Conservation (phyloP, 2,797 vertebrate genomes). For the Geotria australis region DNA sequence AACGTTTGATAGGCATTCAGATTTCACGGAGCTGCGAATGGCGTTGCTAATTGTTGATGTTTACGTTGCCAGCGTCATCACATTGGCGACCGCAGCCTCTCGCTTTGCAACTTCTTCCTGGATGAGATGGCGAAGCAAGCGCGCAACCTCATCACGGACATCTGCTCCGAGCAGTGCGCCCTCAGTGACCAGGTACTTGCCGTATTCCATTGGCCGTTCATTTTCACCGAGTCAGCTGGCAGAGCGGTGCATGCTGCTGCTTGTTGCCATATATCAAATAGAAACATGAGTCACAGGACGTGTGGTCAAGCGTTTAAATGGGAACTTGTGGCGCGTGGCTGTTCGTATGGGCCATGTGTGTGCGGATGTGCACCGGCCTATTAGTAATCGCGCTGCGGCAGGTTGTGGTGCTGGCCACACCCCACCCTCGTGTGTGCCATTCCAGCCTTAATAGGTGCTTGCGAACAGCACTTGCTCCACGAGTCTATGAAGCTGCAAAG, state of each 20-base stretch:
- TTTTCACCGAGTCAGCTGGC: no score
- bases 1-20: not conserved
- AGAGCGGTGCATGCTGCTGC: no score
- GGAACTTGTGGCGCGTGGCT: no score
- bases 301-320: no score
- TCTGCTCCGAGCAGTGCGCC: constrained; percentile 52
- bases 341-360: no score
- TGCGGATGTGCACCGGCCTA: no score
- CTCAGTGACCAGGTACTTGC: constrained; percentile 41
- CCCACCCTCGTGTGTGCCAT: constrained; percentile 1
- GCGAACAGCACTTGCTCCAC: not conserved
- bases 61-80: constrained; percentile 13
- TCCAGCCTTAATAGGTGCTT: not conserved
- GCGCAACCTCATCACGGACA: constrained; percentile 27
- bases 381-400: no score
- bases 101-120: constrained; percentile 38
- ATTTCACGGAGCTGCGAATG: no score
- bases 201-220: no score
- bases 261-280: no score
- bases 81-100: constrained; percentile 25
- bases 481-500: not conserved
- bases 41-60: no score
- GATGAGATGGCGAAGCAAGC: constrained; percentile 44
- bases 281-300: no score
- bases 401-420: not conserved